Base-by-base conservation (phyloP, 1,140 invertebrate species). In the Hetaerina americana region DNA sequence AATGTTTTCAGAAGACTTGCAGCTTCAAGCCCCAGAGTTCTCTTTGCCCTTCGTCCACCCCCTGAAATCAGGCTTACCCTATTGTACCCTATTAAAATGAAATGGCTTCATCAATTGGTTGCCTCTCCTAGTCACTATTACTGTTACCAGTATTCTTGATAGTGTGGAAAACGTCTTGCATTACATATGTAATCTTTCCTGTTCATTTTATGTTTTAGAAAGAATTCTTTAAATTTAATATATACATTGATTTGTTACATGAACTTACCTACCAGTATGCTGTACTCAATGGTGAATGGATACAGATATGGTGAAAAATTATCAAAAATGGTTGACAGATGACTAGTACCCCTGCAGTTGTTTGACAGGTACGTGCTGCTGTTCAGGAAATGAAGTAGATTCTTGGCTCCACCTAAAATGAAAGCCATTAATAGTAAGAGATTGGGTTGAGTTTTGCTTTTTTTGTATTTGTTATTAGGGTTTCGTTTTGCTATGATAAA, bases 241-340 rank as follows among this genome's bases (percentile, higher is more conserved):
- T n/a, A n/a, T n/a, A n/a, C n/a, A n/a, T n/a, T n/a, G n/a, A n/a
- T n/a, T n/a, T n/a, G n/a, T n/a, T n/a, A n/a, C n/a, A n/a, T n/a
- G 22, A 12, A 78, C 82, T 81, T 80, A 88, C 88, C 84, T 70
- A 90, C 85, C 57, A 90, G 81, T 77, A 91, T 89, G 78, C 86
- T 89, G 78, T 88, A 91, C 79, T 91, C 89, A 25, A 91, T 89
- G 73, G 84, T 88, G 79, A 90, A 90, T 5, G 89, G 89, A 77
- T 89, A 90, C 15, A 91, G 78, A 78, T 90, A 90, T 0, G 88
- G 88, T 3, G 87, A 87, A 73, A 87, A 83, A 76, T 84, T 81
- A 76, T 85, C 81, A 72, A 85, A 82, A 27, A 89, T 85, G 2
- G 81, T 75, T 2, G 81, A 82, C 27, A 87, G 74, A 12, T 79